These are phyloP conservation scores for Tachina lurida DNA, from an alignment of 2,888 invertebrate species.

Conservation along the genomic window DNA sequence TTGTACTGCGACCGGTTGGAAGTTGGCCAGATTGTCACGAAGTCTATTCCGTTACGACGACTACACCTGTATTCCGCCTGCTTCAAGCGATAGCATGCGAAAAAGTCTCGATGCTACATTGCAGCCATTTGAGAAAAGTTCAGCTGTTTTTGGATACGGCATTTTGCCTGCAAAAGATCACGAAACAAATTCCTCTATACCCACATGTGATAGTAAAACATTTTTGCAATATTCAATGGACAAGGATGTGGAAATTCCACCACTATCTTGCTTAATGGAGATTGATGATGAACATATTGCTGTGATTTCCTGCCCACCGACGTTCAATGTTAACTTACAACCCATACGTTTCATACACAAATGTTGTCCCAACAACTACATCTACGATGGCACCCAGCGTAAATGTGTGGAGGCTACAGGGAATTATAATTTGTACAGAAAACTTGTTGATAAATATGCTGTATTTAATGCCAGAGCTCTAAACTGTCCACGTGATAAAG, in stretches of 20 bases:
- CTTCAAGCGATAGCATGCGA: neutral
- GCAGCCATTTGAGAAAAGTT: conserved; percentile 48
- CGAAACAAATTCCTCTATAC: conserved; percentile 55
- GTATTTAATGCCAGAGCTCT: conserved; percentile 77
- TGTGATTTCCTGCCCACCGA: conserved; percentile 73
- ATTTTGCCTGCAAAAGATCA: conserved; percentile 44
- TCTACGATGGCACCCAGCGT: conserved; percentile 74
- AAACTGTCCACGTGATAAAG: conserved; percentile 75
- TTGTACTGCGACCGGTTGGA: conserved; percentile 67
- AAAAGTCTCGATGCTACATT: neutral
- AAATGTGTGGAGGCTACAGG: conserved; percentile 73
- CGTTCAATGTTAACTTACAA: conserved; percentile 65
- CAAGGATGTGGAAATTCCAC: conserved; percentile 57
- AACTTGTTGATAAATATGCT: conserved; percentile 74
- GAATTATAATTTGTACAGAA: conserved; percentile 75
- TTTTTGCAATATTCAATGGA: conserved; percentile 51
- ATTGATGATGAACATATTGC: conserved; percentile 73
- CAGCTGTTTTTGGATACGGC: conserved; percentile 61
- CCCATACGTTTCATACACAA: conserved; percentile 77
- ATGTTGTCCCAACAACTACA: conserved; percentile 79
- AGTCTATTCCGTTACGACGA: conserved; percentile 62
- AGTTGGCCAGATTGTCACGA: conserved; percentile 61
- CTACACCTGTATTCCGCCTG: conserved; percentile 58
- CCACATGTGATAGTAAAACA: conserved; percentile 57
- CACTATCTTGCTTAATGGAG: conserved; percentile 73